Evolutionary conservation across 2,113 vertebrate genomes (phyloP).

Genomic region (Petaurus breviceps): DNA sequence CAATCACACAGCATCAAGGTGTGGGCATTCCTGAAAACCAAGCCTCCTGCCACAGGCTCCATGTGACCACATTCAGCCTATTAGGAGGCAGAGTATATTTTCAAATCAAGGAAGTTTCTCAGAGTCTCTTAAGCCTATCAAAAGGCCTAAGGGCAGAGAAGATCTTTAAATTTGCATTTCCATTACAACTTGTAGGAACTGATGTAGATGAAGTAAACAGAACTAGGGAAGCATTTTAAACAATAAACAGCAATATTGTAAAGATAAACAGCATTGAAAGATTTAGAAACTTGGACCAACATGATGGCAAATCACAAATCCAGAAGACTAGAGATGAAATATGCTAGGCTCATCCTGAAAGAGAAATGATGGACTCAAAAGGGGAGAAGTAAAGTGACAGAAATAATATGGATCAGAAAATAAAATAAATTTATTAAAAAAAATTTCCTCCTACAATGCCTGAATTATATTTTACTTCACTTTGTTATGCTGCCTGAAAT

Average conservation of each 20-base stretch:
- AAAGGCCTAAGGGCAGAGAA: too few relatives aligned
- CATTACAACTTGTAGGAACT: not conserved
- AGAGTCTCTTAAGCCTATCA: too few relatives aligned
- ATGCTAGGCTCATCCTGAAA: not conserved
- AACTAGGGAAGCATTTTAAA: not conserved
- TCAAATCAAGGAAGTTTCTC: too few relatives aligned
- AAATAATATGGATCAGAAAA: not conserved
- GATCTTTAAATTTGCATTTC: too few relatives aligned
- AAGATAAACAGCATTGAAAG: not conserved
- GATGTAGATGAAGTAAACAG: not conserved
- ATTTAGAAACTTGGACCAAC: not conserved
- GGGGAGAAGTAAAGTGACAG: not conserved
- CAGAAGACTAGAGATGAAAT: not conserved
- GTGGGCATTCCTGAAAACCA: too few relatives aligned
- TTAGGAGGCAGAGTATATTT: too few relatives aligned
- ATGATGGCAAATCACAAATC: not conserved
- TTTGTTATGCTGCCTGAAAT: not conserved
- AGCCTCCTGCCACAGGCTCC: too few relatives aligned
- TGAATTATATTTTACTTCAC: not conserved
- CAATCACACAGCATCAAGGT: too few relatives aligned
- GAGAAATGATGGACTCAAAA: not conserved
- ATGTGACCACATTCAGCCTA: too few relatives aligned
- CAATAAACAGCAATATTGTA: not conserved
- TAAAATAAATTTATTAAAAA: not conserved
- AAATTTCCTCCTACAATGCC: not conserved